phyloP scores from a whole-genome alignment of 2,113 vertebrate genomes.

The Indicator indicator region DNA sequence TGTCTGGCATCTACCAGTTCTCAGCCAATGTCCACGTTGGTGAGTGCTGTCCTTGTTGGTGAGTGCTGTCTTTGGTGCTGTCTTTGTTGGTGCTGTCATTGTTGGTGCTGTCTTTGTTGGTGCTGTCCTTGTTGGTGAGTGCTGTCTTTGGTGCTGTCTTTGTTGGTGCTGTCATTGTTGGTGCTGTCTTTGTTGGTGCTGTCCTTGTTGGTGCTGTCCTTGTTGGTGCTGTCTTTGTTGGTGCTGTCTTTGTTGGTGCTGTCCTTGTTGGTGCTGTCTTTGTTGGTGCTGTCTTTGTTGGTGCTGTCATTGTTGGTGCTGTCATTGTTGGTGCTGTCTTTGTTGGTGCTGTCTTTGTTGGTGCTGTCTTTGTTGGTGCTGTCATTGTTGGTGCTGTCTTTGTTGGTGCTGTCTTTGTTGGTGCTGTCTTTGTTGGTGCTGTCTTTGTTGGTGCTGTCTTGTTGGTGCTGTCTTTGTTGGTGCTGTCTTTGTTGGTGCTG shows the following conservation, averaged over 20 bases:
- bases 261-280: no score
- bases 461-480: constrained; percentile 56
- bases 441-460: constrained; percentile 55
- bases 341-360: constrained; percentile 53
- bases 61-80: no score
- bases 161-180: no score
- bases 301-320: not conserved
- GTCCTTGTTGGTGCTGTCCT: no score
- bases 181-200: no score
- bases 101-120: no score
- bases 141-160: no score
- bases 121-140: no score
- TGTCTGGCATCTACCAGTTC: constrained; percentile 94
- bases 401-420: constrained; percentile 55
- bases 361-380: constrained; percentile 83
- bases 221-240: no score
- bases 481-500: constrained; percentile 85
- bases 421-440: constrained; percentile 83
- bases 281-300: not conserved
- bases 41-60: constrained; percentile 59
- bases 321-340: no score
- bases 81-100: no score
- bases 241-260: no score
- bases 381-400: constrained; percentile 1
- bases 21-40: constrained; percentile 91